Conservation (phyloP, 1,140 invertebrate species). For the Leguminivora glycinivorella region DNA sequence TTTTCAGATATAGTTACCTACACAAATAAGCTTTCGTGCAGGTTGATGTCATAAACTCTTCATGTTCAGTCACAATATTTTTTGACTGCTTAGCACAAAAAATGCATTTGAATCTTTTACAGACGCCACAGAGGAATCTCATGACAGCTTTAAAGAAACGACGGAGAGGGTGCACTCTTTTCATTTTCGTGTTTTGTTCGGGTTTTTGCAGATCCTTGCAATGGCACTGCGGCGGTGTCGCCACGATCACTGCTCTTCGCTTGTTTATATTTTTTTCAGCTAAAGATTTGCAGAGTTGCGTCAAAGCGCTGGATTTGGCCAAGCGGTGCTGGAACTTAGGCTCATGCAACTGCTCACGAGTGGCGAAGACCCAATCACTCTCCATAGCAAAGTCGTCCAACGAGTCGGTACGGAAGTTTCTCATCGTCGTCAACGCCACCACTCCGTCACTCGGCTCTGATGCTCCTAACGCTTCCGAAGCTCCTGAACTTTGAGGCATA, state of each 20-base stretch:
- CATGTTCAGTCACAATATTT: slow-evolving; percentile 9
- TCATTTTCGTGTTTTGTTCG: slow-evolving; percentile 43
- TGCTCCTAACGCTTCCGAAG: slow-evolving; percentile 34
- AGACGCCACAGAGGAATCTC: slow-evolving; percentile 46
- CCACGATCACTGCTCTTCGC: slow-evolving; percentile 46
- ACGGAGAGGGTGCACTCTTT: slow-evolving; percentile 38
- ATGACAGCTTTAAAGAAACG: slow-evolving; percentile 45
- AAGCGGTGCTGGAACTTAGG: slow-evolving; percentile 61
- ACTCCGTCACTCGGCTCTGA: slow-evolving; percentile 43
- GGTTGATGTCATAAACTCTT: slow-evolving; percentile 33
- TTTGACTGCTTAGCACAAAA: slow-evolving; percentile 29
- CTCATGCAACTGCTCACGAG: slow-evolving; percentile 52
- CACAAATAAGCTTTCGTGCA: slow-evolving; percentile 14
- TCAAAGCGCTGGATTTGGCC: slow-evolving; percentile 49
- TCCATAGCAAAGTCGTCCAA: slow-evolving; percentile 59
- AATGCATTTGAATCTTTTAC: slow-evolving; percentile 41
- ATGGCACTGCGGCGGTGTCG: slow-evolving; percentile 58
- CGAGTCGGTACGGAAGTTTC: slow-evolving; percentile 61
- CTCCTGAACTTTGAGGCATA: slow-evolving; percentile 32
- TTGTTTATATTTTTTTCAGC: slow-evolving; percentile 44
- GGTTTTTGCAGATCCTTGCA: slow-evolving; percentile 47
- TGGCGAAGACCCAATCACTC: slow-evolving; percentile 68
- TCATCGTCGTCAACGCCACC: slow-evolving; percentile 63
- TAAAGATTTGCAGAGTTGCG: slow-evolving; percentile 53
- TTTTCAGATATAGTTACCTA: slow-evolving; percentile 4